These are phyloP conservation scores for Rutilus rutilus DNA, from an alignment of 2,113 vertebrate genomes.

Conservation along the genomic window DNA sequence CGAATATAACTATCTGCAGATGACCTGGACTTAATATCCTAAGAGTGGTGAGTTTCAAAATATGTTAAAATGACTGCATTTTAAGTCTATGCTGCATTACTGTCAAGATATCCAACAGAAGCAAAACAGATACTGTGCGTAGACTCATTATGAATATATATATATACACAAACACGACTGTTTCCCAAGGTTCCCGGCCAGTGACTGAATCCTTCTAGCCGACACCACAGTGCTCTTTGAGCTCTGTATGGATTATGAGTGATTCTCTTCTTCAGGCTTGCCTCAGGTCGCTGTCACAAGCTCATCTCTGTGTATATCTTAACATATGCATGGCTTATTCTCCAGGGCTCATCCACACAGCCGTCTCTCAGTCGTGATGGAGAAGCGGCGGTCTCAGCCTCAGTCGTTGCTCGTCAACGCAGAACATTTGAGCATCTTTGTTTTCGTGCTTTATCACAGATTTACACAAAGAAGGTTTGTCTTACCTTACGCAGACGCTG, in stretches of 20 bases:
- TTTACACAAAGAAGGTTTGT: constrained; percentile 41
- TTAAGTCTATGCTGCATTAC: background rate
- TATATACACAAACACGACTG: constrained; percentile 21
- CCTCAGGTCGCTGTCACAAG: constrained; percentile 53
- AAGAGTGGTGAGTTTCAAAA: background rate
- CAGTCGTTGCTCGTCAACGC: background rate
- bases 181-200: constrained; percentile 42
- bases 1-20: background rate
- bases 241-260: constrained; percentile 69
- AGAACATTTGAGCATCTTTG: background rate
- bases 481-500: constrained; percentile 83
- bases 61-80: background rate
- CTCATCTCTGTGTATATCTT: constrained; percentile 63
- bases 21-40: background rate
- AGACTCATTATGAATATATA: constrained; percentile 19
- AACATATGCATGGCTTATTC: constrained; percentile 64
- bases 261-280: constrained; percentile 63
- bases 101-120: constrained; percentile 13
- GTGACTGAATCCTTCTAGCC: constrained; percentile 7
- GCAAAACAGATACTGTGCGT: constrained; percentile 9
- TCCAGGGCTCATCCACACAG: constrained; percentile 48
- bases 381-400: constrained; percentile 66
- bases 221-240: constrained; percentile 36
- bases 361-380: constrained; percentile 12
- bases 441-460: background rate